phyloP scores from a whole-genome alignment of 1,140 invertebrate genomes.

The Drosophila murphyi region DNA sequence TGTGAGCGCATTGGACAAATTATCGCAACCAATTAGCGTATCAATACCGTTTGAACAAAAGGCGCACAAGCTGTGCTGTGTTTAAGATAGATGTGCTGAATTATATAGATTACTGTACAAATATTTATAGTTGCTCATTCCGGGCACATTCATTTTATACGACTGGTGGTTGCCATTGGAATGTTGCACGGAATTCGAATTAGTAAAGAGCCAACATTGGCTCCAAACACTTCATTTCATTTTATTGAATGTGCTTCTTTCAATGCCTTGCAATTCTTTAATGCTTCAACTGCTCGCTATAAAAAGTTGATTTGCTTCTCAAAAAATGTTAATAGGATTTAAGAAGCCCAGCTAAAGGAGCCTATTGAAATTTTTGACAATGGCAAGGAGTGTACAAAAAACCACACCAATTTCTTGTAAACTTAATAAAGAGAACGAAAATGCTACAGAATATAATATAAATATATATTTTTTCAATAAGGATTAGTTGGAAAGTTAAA shows the following conservation, averaged over 20 bases:
- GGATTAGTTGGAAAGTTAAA: background rate
- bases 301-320: background rate
- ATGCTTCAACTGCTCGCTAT: background rate
- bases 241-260: no score
- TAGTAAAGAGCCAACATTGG: no score
- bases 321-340: background rate
- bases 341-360: background rate
- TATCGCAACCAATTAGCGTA: slow-evolving; percentile 77
- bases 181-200: no score
- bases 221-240: no score
- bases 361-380: background rate
- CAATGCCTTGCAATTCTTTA: background rate
- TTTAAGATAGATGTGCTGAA: slow-evolving; percentile 16
- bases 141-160: background rate
- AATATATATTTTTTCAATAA: background rate
- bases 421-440: no score
- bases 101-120: slow-evolving; percentile 30
- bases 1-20: slow-evolving; percentile 60
- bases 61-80: slow-evolving; percentile 19
- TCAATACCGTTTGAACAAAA: slow-evolving; percentile 67
- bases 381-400: no score
- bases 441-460: no score
- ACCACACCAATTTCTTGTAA: no score
- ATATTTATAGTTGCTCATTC: slow-evolving; percentile 9
- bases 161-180: no score